Base-by-base conservation (phyloP, 2,888 invertebrate species). In the Creontiades dilutus region DNA sequence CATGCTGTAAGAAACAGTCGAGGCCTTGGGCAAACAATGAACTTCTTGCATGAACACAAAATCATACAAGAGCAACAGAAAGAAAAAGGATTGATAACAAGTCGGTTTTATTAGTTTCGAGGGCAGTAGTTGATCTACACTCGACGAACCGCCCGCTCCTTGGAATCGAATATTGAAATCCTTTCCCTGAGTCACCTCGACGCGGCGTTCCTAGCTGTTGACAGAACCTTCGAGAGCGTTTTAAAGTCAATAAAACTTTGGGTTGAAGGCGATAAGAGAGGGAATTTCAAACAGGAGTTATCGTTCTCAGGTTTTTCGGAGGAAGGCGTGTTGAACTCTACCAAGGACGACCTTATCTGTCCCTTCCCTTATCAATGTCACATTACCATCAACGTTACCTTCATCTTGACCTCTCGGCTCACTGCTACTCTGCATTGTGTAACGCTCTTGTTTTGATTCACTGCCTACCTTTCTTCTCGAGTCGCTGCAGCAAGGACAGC, bases 301-400 rank as follows among this genome's bases (percentile, higher is more conserved):
- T 68, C 68, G 23, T 0, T 68, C 27, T 68, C 68, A 68, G 68
- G 68, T 68, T 68, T 68, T 68, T 13, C 12, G 68, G 68, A 68
- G 68, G 68, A 68, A 68, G 68, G 68, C 68, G 68, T 68, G 68
- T 68, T 68, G 68, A 68, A 68, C 68, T 68, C 68, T 23, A 23
- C 68, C 68, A 68, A 68, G 68, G 68, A 4, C 68, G 68, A 13
- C 68, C 68, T 68, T 68, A 68, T 68, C 68, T 68, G 68, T 19
- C 68, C 68, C 68, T 68, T 68, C 68, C 23, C 68, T 68, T 68
- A 68, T 68, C 68, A 68, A 23, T 19, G 68, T 68, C 68, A 68
- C 68, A 68, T 68, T 68, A 68, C 68, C 68, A 68, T 68, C 68
- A 5, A 68, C 27, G 68, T 68, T 68, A 68, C 68, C 68, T 68